phyloP scores from a whole-genome alignment of 2,113 vertebrate genomes.

The Xenus cinereus region DNA sequence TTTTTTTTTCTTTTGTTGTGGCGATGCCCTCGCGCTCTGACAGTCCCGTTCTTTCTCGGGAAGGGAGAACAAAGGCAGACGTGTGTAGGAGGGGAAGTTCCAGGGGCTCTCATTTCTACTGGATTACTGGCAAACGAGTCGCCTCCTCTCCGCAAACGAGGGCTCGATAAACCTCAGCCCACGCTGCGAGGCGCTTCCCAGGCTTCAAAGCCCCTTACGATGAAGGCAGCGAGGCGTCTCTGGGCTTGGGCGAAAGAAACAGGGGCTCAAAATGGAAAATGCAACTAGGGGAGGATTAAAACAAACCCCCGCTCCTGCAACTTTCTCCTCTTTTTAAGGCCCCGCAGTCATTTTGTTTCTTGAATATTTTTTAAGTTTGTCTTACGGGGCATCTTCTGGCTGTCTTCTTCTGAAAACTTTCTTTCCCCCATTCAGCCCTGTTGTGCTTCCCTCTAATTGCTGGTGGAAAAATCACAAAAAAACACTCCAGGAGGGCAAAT shows the following conservation, averaged over 20 bases:
- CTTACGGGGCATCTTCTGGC: background rate
- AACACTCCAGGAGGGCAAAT: background rate
- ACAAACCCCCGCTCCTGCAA: background rate
- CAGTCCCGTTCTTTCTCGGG: background rate
- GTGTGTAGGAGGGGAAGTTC: slow-evolving; percentile 62
- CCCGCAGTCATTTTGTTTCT: background rate
- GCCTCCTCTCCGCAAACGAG: background rate
- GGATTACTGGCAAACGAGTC: background rate
- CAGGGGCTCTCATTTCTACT: background rate
- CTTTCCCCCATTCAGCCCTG: background rate
- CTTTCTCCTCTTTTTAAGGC: background rate
- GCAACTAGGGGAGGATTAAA: background rate
- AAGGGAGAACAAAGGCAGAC: background rate
- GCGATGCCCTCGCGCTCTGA: background rate
- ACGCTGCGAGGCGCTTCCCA: background rate
- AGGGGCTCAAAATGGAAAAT: background rate
- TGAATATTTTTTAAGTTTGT: background rate
- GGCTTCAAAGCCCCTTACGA: background rate
- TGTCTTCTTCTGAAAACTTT: background rate
- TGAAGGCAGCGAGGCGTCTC: background rate
- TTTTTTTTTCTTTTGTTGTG: background rate
- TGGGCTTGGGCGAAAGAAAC: background rate
- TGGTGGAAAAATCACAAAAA: background rate
- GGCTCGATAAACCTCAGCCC: background rate
- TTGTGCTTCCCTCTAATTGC: background rate